A percentile compares a stretch with the other conserved stretches of the same genome.
phyloP scores from a whole-genome alignment of 2,113 vertebrate genomes.

The Ceratotherium simum region DNA sequence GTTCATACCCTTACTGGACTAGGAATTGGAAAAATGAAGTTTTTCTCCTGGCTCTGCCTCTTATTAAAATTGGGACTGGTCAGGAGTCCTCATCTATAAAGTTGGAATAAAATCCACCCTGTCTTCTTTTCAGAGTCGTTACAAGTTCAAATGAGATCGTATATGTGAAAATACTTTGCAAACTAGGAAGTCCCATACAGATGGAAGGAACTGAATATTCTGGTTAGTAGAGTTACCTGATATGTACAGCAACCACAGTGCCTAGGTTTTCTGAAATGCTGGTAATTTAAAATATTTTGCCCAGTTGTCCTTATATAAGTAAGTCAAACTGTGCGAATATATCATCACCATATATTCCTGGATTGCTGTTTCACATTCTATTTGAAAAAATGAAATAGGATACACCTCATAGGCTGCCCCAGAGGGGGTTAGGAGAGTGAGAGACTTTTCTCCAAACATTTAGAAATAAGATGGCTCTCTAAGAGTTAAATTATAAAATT shows the following conservation, averaged over 20 bases:
- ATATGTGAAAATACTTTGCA: not conserved
- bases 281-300: not conserved
- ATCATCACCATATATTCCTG: not conserved
- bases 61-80: not conserved
- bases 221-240: not conserved
- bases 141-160: not conserved
- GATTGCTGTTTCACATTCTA: not conserved
- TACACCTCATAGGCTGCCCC: not conserved
- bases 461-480: not conserved
- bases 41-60: not conserved
- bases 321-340: not conserved
- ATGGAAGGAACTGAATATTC: not conserved
- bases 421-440: not conserved
- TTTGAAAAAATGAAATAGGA: constrained; percentile 24
- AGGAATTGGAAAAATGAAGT: not conserved
- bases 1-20: not conserved
- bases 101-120: not conserved
- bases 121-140: not conserved
- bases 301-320: not conserved
- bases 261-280: not conserved
- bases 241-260: not conserved
- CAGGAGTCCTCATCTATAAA: not conserved
- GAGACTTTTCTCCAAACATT: not conserved
- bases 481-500: not conserved
- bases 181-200: not conserved